Evolutionary conservation across 2,888 invertebrate genomes (phyloP), one percentile per base, ranked within the genome.

Genomic region (Idaea straminata): DNA sequence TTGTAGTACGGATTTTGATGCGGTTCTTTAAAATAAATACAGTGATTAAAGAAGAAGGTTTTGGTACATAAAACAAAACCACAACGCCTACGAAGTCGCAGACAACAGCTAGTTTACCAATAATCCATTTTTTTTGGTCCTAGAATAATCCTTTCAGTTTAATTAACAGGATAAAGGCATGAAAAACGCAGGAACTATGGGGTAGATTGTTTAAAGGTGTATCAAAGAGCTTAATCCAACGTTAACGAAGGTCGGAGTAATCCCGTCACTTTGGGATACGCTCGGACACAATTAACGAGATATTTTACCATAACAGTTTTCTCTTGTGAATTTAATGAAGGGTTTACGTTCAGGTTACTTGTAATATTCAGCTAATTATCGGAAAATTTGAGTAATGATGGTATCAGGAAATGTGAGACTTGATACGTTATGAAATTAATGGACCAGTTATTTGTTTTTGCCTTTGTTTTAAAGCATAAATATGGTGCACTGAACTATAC

Each of bases 191-290:
- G 64, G 57, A 68, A 69, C 69, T 69, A 69, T 64, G 69, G 63
- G 61, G 68, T 71, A 72, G 47, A 47, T 10, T 47, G 47, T 74
- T 75, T 72, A 71, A 73, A 74, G 73, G 72, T 78, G 75, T 77
- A 78, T 80, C 80, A 83, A 83, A 83, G 81, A 83, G 81, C 78
- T 77, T 83, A 86, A 86, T 84, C 86, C 85, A 75, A 78, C 75
- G 84, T 83, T 87, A 87, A 87, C 87, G 86, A 86, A 85, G 83
- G 79, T 77, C 75, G 77, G 79, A 72, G 79, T 85, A 86, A 86
- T 83, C 86, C 83, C 77, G 76, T 69, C 72, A 68, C 65, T 68
- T 66, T 69, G 75, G 79, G 74, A 78, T 77, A 77, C 72, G 71
- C 70, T 72, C 76, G 77, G 81, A 82, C 83, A 82, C 83, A 86